Conservation (phyloP, 2,113 vertebrate species). For the Trogon melanurus region DNA sequence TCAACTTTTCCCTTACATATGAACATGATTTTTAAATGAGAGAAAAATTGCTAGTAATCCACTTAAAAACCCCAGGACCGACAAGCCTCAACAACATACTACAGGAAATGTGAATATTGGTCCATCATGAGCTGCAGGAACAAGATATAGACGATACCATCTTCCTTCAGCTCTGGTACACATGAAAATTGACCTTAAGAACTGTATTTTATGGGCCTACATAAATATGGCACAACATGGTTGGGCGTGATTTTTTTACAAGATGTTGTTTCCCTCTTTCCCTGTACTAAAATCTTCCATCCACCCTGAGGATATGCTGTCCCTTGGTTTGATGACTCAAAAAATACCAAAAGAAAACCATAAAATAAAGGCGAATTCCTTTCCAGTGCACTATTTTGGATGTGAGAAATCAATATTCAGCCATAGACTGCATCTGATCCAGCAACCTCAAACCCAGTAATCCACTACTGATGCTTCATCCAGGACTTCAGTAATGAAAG, state of each 20-base stretch:
- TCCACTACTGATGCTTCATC: neutral
- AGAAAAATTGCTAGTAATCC: neutral
- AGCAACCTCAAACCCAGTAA: neutral
- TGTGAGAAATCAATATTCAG: neutral
- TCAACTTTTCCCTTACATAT: neutral
- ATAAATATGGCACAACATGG: neutral
- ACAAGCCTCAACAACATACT: neutral
- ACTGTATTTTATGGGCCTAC: neutral
- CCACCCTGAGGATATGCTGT: accelerated
- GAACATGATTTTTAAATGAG: neutral
- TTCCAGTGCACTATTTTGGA: neutral
- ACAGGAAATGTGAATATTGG: neutral
- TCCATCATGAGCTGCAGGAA: neutral
- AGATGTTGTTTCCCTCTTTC: neutral
- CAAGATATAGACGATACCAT: neutral
- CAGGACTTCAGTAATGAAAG: neutral
- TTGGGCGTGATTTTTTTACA: neutral
- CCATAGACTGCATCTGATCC: neutral
- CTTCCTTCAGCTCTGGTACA: neutral
- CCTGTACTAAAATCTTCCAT: neutral
- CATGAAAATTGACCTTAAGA: neutral
- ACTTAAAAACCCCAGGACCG: neutral
- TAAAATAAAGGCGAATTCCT: neutral
- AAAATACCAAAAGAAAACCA: neutral
- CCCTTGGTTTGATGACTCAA: neutral